A percentile compares a stretch with the other conserved stretches of the same genome.
These are phyloP conservation scores for Atherinomorus stipes DNA, from an alignment of 2,113 vertebrate species.

Conservation along the genomic window DNA sequence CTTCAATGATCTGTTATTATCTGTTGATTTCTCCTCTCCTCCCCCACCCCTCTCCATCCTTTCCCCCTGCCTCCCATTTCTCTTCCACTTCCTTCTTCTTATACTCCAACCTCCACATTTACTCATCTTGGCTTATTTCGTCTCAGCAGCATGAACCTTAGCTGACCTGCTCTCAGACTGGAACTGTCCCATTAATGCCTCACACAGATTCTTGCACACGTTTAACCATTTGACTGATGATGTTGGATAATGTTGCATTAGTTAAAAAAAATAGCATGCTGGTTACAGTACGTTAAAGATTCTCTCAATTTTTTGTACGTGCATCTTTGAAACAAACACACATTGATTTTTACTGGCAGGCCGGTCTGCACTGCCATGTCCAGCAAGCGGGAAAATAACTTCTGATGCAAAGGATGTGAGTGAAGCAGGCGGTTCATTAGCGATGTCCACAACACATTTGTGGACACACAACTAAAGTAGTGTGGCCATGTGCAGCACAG, in stretches of 20 bases:
- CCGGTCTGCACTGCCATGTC: not conserved
- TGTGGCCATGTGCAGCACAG: not conserved
- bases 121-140: constrained; percentile 18
- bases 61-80: constrained; percentile 12
- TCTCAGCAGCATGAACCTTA: constrained; percentile 12
- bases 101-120: not conserved
- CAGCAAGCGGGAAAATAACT: not conserved
- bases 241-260: constrained; percentile 23
- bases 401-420: not conserved
- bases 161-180: constrained; percentile 40
- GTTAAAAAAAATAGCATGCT: constrained; percentile 1
- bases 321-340: not conserved
- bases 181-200: constrained; percentile 3
- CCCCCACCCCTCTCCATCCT: not conserved
- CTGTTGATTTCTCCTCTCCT: constrained; percentile 20
- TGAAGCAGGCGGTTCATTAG: not conserved
- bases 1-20: not conserved
- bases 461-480: not conserved
- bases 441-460: not conserved
- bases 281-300: too few relatives aligned
- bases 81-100: constrained; percentile 9
- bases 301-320: not conserved
- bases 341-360: not conserved
- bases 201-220: constrained; percentile 5
- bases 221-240: constrained; percentile 1